Evolutionary conservation across 92 coral and sea anemone genomes (phyloP).

Genomic region (Epizoanthus ramosus): DNA sequence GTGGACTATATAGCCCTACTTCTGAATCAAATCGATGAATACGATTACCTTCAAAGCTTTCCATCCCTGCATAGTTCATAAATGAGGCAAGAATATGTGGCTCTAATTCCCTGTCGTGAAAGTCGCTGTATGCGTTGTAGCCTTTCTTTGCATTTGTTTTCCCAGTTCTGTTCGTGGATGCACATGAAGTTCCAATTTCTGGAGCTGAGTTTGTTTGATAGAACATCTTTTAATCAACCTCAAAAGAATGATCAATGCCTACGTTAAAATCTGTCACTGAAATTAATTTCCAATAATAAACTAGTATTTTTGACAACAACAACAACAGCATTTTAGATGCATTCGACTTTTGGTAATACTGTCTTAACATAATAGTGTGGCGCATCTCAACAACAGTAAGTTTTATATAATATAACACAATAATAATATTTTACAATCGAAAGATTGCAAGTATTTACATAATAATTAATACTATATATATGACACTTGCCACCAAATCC

Average conservation of each 20-base stretch:
- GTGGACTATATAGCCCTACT: no score
- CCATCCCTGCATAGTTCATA: conserved; percentile 55
- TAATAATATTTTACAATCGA: no score
- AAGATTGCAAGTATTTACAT: no score
- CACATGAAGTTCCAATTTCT: conserved; percentile 59
- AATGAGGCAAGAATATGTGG: conserved; percentile 68
- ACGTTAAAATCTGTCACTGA: neutral
- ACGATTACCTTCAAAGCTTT: conserved; percentile 20
- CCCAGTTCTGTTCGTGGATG: conserved; percentile 64
- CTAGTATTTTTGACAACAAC: no score
- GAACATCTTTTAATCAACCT: conserved; percentile 59
- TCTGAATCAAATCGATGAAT: neutral
- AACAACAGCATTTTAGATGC: no score
- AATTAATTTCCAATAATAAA: no score
- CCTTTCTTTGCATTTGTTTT: conserved; percentile 62
- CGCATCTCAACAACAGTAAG: no score
- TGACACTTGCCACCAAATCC: no score
- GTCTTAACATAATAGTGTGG: no score
- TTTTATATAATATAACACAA: no score
- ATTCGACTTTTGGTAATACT: no score
- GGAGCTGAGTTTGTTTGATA: conserved; percentile 32
- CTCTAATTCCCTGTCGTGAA: conserved; percentile 61
- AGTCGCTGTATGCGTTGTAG: conserved; percentile 57
- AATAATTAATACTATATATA: no score
- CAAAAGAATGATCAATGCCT: neutral